These are phyloP conservation scores for Apantesis nais DNA, from an alignment of 2,888 invertebrate species.

Conservation along the genomic window DNA sequence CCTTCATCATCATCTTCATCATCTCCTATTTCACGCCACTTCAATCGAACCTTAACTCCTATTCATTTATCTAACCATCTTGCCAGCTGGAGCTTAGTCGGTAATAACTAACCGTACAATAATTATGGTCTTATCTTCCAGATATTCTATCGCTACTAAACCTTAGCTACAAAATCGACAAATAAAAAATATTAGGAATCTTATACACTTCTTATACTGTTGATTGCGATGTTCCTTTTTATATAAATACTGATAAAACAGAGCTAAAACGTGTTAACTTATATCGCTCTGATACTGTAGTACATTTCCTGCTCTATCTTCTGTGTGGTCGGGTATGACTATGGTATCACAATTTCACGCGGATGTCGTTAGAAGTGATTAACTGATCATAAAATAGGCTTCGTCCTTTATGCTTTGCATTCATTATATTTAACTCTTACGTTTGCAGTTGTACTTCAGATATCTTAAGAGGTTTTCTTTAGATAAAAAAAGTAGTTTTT, in stretches of 20 bases:
- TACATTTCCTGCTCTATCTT: background rate
- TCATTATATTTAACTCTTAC: background rate
- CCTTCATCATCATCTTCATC: too few relatives aligned
- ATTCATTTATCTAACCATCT: too few relatives aligned
- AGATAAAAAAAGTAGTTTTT: background rate
- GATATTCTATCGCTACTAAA: too few relatives aligned
- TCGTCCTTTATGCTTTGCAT: constrained; percentile 10
- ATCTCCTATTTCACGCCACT: too few relatives aligned
- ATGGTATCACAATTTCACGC: constrained; percentile 9
- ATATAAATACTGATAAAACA: background rate
- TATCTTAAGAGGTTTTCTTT: background rate
- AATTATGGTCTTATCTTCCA: too few relatives aligned
- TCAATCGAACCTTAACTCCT: too few relatives aligned
- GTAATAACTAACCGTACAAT: too few relatives aligned
- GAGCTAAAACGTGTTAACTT: background rate
- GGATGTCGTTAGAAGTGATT: constrained; percentile 16
- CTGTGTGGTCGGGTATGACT: constrained; percentile 5
- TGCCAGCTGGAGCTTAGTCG: too few relatives aligned
- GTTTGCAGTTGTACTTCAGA: background rate
- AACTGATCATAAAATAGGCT: constrained; percentile 10
- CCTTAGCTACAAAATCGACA: too few relatives aligned
- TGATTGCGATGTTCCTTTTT: background rate
- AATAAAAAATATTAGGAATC: too few relatives aligned
- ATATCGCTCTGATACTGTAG: background rate
- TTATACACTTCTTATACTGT: too few relatives aligned